A percentile compares a stretch with the other conserved stretches of the same genome.
Evolutionary conservation across 2,888 invertebrate species (phyloP).

Genomic region (Drosophila stalkeri): DNA sequence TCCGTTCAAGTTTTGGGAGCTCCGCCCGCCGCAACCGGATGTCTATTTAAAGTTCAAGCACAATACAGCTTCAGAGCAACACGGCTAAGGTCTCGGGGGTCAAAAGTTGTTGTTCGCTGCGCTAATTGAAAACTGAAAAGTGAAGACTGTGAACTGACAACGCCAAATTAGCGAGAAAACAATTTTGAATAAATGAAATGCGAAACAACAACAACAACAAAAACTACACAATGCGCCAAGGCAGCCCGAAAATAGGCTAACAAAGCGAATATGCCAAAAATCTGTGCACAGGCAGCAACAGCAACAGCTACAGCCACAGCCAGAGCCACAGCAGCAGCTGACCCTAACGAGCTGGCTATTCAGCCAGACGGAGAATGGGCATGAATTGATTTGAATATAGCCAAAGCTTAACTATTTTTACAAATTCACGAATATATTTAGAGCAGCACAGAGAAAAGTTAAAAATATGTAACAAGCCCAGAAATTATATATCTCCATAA

Average conservation of each 20-base stretch:
- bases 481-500: slow-evolving; percentile 1
- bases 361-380: neutral
- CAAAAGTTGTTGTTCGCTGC: slow-evolving; percentile 31
- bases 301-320: slow-evolving; percentile 24
- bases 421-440: slow-evolving; percentile 7
- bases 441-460: neutral
- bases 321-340: slow-evolving; percentile 41
- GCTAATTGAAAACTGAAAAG: slow-evolving; percentile 61
- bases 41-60: slow-evolving; percentile 34
- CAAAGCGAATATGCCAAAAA: slow-evolving; percentile 26
- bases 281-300: slow-evolving; percentile 14
- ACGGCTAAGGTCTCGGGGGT: slow-evolving; percentile 10
- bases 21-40: slow-evolving; percentile 29
- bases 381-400: slow-evolving; percentile 9
- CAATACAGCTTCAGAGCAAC: neutral
- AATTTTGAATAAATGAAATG: slow-evolving; percentile 47
- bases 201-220: slow-evolving; percentile 22
- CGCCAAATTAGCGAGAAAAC: slow-evolving; percentile 46
- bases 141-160: slow-evolving; percentile 21
- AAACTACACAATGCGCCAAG: slow-evolving; percentile 12
- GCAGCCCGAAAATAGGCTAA: slow-evolving; percentile 47
- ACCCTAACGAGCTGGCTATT: slow-evolving; percentile 19
- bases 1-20: slow-evolving; percentile 8
- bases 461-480: neutral
- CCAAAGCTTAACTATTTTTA: slow-evolving; percentile 1